Conservation (phyloP, 2,888 invertebrate genomes). For the Boloria euphrosyne region DNA sequence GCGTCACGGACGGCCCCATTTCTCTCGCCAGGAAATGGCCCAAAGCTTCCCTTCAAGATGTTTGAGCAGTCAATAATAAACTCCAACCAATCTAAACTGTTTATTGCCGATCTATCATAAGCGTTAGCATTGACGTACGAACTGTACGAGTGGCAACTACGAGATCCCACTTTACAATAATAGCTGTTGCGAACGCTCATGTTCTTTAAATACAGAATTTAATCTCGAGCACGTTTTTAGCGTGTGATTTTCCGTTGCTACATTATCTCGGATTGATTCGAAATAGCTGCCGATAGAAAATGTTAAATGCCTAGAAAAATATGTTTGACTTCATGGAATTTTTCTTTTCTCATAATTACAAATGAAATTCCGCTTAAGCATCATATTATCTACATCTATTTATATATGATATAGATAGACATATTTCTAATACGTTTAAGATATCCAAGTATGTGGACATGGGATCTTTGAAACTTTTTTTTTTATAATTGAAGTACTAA, state of each 20-base stretch:
- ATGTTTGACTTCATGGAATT: no score
- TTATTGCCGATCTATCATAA: slow-evolving; percentile 57
- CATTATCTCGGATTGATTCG: neutral
- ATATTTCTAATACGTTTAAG: no score
- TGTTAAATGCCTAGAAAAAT: neutral
- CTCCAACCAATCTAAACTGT: slow-evolving; percentile 53
- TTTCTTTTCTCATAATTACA: no score
- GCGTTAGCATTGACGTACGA: slow-evolving; percentile 41
- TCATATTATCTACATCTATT: no score
- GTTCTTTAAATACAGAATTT: slow-evolving; percentile 15
- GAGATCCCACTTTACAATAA: slow-evolving; percentile 29
- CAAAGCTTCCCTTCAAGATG: slow-evolving; percentile 73
- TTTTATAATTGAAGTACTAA: no score
- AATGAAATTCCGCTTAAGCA: no score
- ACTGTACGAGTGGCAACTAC: slow-evolving; percentile 21
- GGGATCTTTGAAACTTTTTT: no score
- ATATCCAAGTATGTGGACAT: no score
- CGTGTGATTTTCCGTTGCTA: slow-evolving; percentile 6
- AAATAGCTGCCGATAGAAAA: slow-evolving; percentile 3
- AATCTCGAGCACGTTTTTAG: neutral
- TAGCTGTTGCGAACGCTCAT: slow-evolving; percentile 21
- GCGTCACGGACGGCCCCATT: slow-evolving; percentile 75
- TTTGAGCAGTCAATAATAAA: slow-evolving; percentile 79
- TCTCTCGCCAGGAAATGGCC: slow-evolving; percentile 75
- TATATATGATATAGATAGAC: no score